Base-by-base conservation (phyloP, 2,888 invertebrate genomes). In the Aproaerema taeniolella region DNA sequence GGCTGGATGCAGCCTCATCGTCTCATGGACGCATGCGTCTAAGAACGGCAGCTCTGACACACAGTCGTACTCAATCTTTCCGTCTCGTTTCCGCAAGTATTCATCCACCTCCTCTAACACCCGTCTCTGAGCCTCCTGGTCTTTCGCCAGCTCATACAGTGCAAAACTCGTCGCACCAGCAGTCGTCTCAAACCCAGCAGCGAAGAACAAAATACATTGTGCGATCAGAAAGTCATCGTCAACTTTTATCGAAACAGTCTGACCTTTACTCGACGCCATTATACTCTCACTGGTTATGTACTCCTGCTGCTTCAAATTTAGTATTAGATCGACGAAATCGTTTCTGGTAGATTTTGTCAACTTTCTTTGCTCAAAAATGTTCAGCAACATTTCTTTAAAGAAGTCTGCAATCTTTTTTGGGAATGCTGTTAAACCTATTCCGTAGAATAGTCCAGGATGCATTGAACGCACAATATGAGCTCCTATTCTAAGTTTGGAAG, bases 131-230 rank as follows among this genome's bases (percentile, higher is more conserved):
- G 47, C 55, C 16, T 60, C 49, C 11, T 52, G 52, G 13, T 65
- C 42, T 47, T 72, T 74, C 0, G 77, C 69, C 8, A 77, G 42
- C 36, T 77, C 74, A 13, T 49, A 74, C 11, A 77, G 40, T 1
- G 61, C 53, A 28, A 50, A 66, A 16, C 56, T 55, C 9, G 60
- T 36, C 0, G 71, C 67, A 0, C 60, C 60, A 0, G 76, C 55
- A 4, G 75, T 67, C 0, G 76, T 75, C 14, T 77, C 77, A 30
- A 57, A 77, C 0, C 77, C 77, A 24, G 72, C 76, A 0, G 57
- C 61, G 28, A 75, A 77, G 40, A 91, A 89, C 0, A 87, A 55
- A 25, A 88, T 72, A 2, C 88, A 85, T 40, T 91, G 89, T 0
- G 89, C 80, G 0, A 82, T 73, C 5, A 90, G 47, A 29, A 89